Base-by-base conservation (phyloP, 2,888 invertebrate species). In the Platycnemis pennipes region DNA sequence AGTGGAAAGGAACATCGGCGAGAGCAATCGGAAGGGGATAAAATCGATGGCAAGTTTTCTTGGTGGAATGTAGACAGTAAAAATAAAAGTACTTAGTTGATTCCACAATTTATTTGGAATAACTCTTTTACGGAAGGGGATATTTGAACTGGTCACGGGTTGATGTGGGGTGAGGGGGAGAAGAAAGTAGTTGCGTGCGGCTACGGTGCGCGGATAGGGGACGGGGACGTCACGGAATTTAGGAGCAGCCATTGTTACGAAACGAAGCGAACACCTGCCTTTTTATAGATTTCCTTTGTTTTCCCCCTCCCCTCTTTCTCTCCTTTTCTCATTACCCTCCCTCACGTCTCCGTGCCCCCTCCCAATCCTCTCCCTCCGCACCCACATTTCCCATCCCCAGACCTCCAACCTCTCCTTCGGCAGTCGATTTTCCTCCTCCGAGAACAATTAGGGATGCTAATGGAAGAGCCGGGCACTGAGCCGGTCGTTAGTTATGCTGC, bases 221-320 rank as follows among this genome's bases (percentile, higher is more conserved):
- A 45, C 87, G 45, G 42, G 45, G 53, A 89, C 91, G 91, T 91
- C 69, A 91, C 91, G 91, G 69, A 91, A 91, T 91, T 91, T 44
- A 91, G 91, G 69, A 91, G 91, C 89, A 89, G 89, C 89, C 89
- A 89, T 89, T 89, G 89, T 89, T 89, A 89, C 89, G 89, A 89
- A 91, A 87, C 87, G 87, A 87, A 87, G n/a, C 69, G 63, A 91
- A 91, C 91, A 91, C 91, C 91, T 91, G 69, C 69, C 91, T 69
- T 44, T 63, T 91, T 69, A 91, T 91, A 91, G 63, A 69, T 91
- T 69, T 63, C 91, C 91, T 91, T 91, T 91, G 91, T 91, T 91
- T 89, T 37, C 13, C 2, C 91, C 44, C 45, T 26, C 87, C 87
- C 26, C 87, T 46, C 63, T 26, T 19, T 91, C 11, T 31, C 31